Conservation (phyloP, 2,113 vertebrate species). For the Neolamprologus fasciatus region DNA sequence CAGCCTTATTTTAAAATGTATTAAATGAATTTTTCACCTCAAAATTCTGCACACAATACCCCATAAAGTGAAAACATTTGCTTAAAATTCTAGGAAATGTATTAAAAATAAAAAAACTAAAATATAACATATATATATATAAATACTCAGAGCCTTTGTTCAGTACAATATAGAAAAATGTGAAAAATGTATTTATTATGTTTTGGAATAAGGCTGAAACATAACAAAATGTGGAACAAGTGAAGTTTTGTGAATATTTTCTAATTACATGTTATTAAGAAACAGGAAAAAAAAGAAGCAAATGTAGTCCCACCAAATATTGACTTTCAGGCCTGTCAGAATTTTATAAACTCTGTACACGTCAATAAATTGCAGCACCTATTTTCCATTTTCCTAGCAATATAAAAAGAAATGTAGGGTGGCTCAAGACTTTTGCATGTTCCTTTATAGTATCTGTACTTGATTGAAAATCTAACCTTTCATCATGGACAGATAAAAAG, state of each 20-base stretch:
- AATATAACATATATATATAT: not conserved
- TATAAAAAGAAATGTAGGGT: not conserved
- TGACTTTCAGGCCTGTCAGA: not conserved
- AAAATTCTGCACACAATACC: not conserved
- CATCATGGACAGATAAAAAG: not conserved
- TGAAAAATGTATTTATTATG: not conserved
- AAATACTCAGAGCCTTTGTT: not conserved
- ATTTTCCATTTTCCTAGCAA: not conserved
- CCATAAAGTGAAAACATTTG: not conserved
- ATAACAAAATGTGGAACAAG: not conserved
- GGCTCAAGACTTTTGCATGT: not conserved
- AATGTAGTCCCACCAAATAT: not conserved
- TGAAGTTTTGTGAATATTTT: not conserved
- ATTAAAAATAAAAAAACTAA: not conserved
- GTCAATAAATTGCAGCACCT: not conserved
- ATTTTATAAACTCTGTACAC: not conserved
- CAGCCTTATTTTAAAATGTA: not conserved
- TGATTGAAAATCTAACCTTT: not conserved
- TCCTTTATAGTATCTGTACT: not conserved
- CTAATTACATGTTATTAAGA: not conserved
- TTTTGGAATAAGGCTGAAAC: not conserved
- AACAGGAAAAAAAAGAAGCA: not conserved
- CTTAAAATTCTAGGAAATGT: not conserved
- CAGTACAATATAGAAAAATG: not conserved
- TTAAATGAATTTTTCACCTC: not conserved